These are phyloP conservation scores for Helogale parvula DNA, from an alignment of 2,113 vertebrate species.

Conservation along the genomic window DNA sequence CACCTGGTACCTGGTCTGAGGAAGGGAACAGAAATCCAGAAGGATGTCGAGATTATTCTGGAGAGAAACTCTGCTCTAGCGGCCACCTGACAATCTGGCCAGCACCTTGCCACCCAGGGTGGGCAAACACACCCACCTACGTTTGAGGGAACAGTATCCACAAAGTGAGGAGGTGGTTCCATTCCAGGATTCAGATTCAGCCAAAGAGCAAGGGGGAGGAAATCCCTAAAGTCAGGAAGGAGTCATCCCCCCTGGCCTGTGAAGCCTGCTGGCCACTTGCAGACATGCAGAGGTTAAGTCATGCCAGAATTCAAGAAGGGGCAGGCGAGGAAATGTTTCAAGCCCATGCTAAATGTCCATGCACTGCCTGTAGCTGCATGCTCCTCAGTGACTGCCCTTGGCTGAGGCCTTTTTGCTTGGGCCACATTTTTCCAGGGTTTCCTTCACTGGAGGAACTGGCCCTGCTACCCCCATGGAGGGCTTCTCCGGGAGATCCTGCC, in stretches of 20 bases:
- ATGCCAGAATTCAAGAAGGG: not conserved
- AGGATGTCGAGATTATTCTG: conserved; percentile 88
- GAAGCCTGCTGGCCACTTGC: not conserved
- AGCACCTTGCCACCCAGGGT: conserved; percentile 89
- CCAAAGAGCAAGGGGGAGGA: not conserved
- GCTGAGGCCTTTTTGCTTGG: not conserved
- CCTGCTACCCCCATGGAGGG: conserved; percentile 83
- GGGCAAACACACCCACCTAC: not conserved
- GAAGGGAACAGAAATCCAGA: conserved; percentile 82
- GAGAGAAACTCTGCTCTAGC: conserved; percentile 87
- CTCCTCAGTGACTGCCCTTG: accelerated
- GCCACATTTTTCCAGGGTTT: conserved; percentile 77
- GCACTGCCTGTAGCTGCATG: too few species aligned
- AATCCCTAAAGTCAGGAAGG: not conserved
- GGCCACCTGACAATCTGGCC: conserved; percentile 84
- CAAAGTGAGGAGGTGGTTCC: not conserved
- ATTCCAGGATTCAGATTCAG: not conserved
- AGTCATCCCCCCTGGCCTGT: too few species aligned
- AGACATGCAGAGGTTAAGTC: not conserved
- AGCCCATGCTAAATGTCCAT: not conserved
- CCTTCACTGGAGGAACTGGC: conserved; percentile 82
- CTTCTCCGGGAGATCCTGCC: conserved; percentile 87
- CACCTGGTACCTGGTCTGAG: conserved; percentile 89
- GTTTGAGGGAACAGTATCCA: not conserved
- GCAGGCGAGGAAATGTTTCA: not conserved